Evolutionary conservation across 2,888 invertebrate species (phyloP), one percentile per base, ranked within the genome.

Genomic region (Polyploca ridens): DNA sequence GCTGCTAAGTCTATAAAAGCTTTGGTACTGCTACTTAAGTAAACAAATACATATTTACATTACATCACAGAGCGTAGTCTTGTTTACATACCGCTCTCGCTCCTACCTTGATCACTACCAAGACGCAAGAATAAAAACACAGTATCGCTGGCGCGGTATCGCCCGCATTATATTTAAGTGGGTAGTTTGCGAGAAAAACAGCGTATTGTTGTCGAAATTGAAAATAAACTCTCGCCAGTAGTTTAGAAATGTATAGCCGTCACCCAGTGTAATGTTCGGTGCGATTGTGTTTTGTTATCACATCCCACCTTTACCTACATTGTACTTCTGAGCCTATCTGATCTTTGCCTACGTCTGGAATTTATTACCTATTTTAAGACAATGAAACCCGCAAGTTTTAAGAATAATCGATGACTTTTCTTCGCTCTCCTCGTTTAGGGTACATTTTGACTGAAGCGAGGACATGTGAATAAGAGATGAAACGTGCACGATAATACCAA

Each of bases 131-230:
- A 87, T 86, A 86, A 87, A 89, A 90, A 86, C 84, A 82, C 83
- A 79, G 88, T 90, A 91, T 90, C 89, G 82, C 82, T 41, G 13
- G 41, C 41, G 41, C 41, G 41, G 41, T 41, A 41, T 90, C 89
- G 82, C 82, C 84, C 84, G 86, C 89, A 89, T 91, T 90, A 93
- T 90, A 90, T 90, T 90, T 90, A 92, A 92, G 90, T 90, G 90
- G 89, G 90, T 90, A 91, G 91, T 92, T 92, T 90, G 85, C 85
- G 88, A 86, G 89, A 90, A 90, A 90, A 90, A 90, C 89, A 87
- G 82, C 87, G 88, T 87, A 90, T 91, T 91, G 90, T 90, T 90
- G 90, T 88, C 86, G 87, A 87, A 92, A 93, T 92, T 92, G 91
- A 92, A 92, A 91, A 90, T 90, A 91, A 86, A 89, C 87, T 86